phyloP scores from a whole-genome alignment of 2,888 invertebrate species.

The Endomychus coccineus region DNA sequence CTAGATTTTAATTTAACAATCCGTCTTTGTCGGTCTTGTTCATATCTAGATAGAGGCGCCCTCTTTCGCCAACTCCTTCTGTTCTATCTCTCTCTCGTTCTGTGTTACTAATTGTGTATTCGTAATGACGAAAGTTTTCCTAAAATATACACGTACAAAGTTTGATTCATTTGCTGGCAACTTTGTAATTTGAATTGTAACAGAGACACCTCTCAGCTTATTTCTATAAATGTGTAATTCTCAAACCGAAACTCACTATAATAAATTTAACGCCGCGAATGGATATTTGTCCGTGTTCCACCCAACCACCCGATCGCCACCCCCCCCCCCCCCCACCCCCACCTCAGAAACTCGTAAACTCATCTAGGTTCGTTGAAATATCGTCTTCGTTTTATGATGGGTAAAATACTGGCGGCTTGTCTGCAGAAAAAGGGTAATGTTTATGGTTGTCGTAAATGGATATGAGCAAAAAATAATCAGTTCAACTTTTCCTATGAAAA shows the following conservation, averaged over 20 bases:
- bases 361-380: too few relatives aligned
- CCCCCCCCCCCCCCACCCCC: too few relatives aligned
- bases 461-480: too few relatives aligned
- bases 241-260: neutral
- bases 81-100: constrained; percentile 28
- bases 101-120: constrained; percentile 26
- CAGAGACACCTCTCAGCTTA: constrained; percentile 30
- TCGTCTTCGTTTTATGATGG: too few relatives aligned
- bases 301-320: too few relatives aligned
- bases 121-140: constrained; percentile 35
- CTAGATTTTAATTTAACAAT: constrained; percentile 37
- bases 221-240: constrained; percentile 26
- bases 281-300: too few relatives aligned
- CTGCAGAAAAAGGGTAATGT: too few relatives aligned
- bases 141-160: constrained; percentile 36
- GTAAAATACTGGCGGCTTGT: too few relatives aligned
- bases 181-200: constrained; percentile 35
- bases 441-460: too few relatives aligned
- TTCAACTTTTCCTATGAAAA: too few relatives aligned
- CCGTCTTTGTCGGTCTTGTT: constrained; percentile 32
- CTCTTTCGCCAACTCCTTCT: neutral
- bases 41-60: constrained; percentile 19
- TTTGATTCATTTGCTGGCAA: constrained; percentile 34
- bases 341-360: too few relatives aligned
- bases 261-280: too few relatives aligned